Base-by-base conservation (phyloP, 2,113 vertebrate genomes). In the Melozone crissalis region DNA sequence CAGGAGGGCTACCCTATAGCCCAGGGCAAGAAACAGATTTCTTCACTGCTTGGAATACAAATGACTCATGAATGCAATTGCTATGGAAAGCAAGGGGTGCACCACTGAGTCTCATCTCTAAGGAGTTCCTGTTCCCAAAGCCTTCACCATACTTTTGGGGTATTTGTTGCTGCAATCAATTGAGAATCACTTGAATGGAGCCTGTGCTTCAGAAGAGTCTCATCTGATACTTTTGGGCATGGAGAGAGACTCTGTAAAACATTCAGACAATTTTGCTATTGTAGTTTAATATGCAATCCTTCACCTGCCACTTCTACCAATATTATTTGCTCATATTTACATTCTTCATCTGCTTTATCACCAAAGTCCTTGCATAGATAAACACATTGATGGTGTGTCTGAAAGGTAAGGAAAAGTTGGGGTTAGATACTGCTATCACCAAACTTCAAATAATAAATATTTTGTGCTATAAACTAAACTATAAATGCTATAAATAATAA, bases 161-260 rank as follows among this genome's bases (percentile, higher is more conserved):
- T 37, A 11, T 15, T 80, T 80, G 11, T 7, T 23, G 27, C 44
- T 15, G 2, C 58, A 49, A 13, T 88, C 27, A 66, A 9, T 19
- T 58, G 3, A 11, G 5, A 72, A 21, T 58, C 37, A 44, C 35
- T 44, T 71, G 11, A 51, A 27, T 13, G 9, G 18, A 84, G 8
- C 5, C 5, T 78, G 5, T 35, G 10, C 9, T 52, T 55, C 37
- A 67, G 4, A 2, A 27, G 4, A 63, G 12, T 72, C 5, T 78
- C 2, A 28, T 51, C 26, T 31, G 13, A 19, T 26, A 5, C 4
- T 54, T 51, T 52, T 72, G 4, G 2, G 0, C 20, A 19, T 8
- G 23, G 17, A 89, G 10, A 37, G 13, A 24, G 23, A 67, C 17
- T 46, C 61, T 33, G 57, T 35, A 54, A 85, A 62, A 31, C 7